Evolutionary conservation across 2,888 invertebrate genomes (phyloP).

Genomic region (Macaria liturata): DNA sequence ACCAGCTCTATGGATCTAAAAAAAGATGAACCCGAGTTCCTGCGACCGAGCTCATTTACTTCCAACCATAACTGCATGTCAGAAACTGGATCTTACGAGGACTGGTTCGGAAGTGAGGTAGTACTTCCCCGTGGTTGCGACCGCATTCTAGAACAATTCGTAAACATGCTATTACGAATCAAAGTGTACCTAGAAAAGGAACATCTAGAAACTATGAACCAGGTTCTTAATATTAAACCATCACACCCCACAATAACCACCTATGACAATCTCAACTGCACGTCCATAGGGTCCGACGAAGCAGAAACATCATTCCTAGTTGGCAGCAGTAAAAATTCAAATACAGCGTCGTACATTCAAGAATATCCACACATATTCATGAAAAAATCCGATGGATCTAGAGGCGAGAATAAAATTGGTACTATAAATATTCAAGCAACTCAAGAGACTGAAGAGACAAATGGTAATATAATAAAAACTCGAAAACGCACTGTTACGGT

Average conservation of each 20-base stretch:
- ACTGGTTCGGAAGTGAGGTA: conserved; percentile 65
- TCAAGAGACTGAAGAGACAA: conserved; percentile 24
- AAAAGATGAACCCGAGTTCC: conserved; percentile 36
- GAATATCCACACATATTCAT: conserved; percentile 75
- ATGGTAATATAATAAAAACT: conserved; percentile 18
- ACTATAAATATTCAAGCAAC: conserved; percentile 28
- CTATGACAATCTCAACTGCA: conserved; percentile 38
- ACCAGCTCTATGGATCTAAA: conserved; percentile 42
- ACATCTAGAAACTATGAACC: conserved; percentile 39
- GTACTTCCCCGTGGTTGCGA: conserved; percentile 65
- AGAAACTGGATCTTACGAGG: conserved; percentile 60
- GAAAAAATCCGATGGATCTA: conserved; percentile 54
- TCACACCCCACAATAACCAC: conserved; percentile 26
- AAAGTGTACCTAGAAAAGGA: conserved; percentile 55
- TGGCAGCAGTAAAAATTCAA: conserved; percentile 51
- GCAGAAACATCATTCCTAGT: conserved; percentile 60
- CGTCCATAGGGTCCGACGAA: conserved; percentile 45
- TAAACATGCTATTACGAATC: conserved; percentile 67
- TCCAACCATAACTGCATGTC: conserved; percentile 43
- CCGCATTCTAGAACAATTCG: conserved; percentile 72
- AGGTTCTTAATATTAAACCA: conserved; percentile 35
- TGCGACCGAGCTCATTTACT: conserved; percentile 40
- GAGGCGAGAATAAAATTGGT: conserved; percentile 25
- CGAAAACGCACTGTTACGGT: conserved; percentile 28
- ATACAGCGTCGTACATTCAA: conserved; percentile 62